Evolutionary conservation across 2,888 invertebrate genomes (phyloP), one percentile per base, ranked within the genome.

Genomic region (Platycheirus rosarum): DNA sequence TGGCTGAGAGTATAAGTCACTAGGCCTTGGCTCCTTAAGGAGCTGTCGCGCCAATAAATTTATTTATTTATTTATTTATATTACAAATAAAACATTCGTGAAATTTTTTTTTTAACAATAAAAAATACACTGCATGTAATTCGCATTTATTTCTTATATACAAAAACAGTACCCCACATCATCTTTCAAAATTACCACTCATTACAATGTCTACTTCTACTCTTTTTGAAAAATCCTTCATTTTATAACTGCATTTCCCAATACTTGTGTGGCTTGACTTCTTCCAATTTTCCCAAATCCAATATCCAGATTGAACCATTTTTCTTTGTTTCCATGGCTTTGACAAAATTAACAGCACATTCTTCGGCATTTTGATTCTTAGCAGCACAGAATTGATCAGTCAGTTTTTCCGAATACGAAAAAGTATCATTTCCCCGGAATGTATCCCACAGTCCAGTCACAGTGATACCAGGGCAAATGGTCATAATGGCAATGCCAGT

Each of bases 381-480:
- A 0, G 84, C 69, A 0, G 37, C 32, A n/a, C 62, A 55, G 32
- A 86, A 85, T 55, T 68, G 44, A 9, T 84, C 82, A 5, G 68
- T 85, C 48, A 86, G 42, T 3, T 70, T 76, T 0, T 69, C 71
- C 0, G 84, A 77, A 44, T 85, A 85, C 2, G 85, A 57, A 9
- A 87, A 85, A 4, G 85, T 86, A 2, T 74, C 70, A 20, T 84
- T 84, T 2, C 74, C 80, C 6, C 29, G 60, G 57, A 70, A 77
- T 1, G 71, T 73, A 7, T 82, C 71, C 82, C 76, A 77, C 16
- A 82, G 18, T 1, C 82, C 77, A 13, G 82, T 82, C 7, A 82
- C 77, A 2, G 88, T 89, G 14, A 88, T 88, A 16, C 89, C 89
- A 49, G 88, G 89, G 51, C 89, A 89, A 48, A 89, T 86, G 0